A percentile compares a stretch with the other conserved stretches of the same genome.
These are phyloP conservation scores for Belgica antarctica DNA, from an alignment of 2,888 invertebrate genomes.

Conservation along the genomic window DNA sequence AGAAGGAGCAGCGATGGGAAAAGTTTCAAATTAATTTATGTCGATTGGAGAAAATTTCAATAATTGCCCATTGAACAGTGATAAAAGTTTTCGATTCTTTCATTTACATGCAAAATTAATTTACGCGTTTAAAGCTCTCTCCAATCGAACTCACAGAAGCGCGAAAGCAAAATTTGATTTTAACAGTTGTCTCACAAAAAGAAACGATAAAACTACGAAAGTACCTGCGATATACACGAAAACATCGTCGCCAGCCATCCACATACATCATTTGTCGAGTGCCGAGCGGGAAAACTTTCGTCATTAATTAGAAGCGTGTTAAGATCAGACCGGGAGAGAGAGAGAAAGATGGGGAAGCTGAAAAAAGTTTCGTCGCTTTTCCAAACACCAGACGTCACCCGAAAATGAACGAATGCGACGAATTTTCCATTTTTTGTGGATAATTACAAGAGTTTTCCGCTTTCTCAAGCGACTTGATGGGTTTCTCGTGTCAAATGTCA, in stretches of 20 bases:
- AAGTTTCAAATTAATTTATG: constrained; percentile 15
- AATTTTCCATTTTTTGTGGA: constrained; percentile 19
- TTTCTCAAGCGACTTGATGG: constrained; percentile 20
- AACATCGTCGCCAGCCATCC: not conserved
- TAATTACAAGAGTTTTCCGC: constrained; percentile 15
- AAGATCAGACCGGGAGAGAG: not conserved
- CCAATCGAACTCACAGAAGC: too few species aligned
- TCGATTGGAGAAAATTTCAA: not conserved
- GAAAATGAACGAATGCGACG: not conserved
- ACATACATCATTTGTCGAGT: not conserved
- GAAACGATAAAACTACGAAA: constrained; percentile 27
- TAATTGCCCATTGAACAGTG: constrained; percentile 29
- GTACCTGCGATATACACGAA: constrained; percentile 42
- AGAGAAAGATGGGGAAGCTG: not conserved
- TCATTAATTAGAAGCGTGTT: constrained; percentile 24
- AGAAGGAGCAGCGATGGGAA: not conserved
- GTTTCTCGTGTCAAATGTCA: constrained; percentile 31
- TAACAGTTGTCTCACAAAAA: not conserved
- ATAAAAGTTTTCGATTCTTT: constrained; percentile 24
- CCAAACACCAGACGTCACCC: not conserved
- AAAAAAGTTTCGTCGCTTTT: not conserved
- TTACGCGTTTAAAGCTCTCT: not conserved
- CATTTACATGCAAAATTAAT: not conserved
- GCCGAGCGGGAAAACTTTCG: not conserved
- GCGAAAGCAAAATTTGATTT: constrained; percentile 13